Percentiles rank a stretch among this genome's conserved stretches.
Conservation (phyloP, 2,888 invertebrate genomes). For the Netelia virgata region DNA sequence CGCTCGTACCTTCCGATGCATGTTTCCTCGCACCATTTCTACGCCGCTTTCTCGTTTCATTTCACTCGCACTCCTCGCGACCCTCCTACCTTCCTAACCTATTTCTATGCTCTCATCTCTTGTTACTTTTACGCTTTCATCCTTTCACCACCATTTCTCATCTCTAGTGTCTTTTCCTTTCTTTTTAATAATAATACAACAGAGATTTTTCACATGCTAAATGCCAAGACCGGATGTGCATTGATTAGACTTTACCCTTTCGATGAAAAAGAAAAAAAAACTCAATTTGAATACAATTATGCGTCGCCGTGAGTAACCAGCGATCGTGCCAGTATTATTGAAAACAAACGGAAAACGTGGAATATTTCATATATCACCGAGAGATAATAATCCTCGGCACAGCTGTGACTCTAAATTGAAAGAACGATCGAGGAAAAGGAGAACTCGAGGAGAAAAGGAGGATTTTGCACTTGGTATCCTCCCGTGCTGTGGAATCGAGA, state of each 20-base stretch:
- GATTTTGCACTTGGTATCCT: slow-evolving; percentile 22
- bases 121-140: background rate
- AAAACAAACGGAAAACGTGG: slow-evolving; percentile 31
- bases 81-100: slow-evolving; percentile 4
- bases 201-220: too few species aligned
- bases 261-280: too few species aligned
- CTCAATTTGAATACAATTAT: background rate
- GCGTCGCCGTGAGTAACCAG: background rate
- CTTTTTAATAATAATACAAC: background rate
- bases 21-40: slow-evolving; percentile 25
- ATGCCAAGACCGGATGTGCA: too few species aligned
- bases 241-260: too few species aligned
- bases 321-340: background rate
- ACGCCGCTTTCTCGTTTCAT: slow-evolving; percentile 43
- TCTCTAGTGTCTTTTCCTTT: background rate
- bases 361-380: slow-evolving; percentile 20
- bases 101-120: slow-evolving; percentile 1
- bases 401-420: slow-evolving; percentile 44
- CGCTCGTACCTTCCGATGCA: slow-evolving; percentile 37
- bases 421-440: slow-evolving; percentile 5
- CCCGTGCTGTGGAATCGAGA: slow-evolving; percentile 1
- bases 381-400: slow-evolving; percentile 29
- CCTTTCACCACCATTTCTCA: background rate
- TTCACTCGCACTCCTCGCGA: slow-evolving; percentile 24
- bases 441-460: slow-evolving; percentile 16